Evolutionary conservation across 2,113 vertebrate genomes (phyloP).

Genomic region (Centrocercus urophasianus): DNA sequence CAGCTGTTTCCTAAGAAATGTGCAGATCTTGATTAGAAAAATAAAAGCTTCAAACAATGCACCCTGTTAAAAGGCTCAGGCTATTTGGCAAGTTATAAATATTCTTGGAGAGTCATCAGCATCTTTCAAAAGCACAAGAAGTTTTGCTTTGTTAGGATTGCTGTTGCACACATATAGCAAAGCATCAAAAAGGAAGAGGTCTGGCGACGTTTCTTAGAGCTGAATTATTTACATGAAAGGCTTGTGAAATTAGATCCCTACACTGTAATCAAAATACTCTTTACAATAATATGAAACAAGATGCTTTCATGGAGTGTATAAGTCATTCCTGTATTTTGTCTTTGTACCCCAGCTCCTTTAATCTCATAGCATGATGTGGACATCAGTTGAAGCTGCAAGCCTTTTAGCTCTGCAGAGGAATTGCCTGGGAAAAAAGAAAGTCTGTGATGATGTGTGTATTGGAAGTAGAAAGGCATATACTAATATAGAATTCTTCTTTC

Average conservation of each 20-base stretch:
- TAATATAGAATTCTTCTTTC: background rate
- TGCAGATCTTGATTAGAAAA: background rate
- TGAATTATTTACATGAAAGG: conserved; percentile 66
- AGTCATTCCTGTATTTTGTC: conserved; percentile 43
- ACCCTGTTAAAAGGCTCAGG: background rate
- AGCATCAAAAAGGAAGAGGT: conserved; percentile 45
- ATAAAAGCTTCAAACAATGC: background rate
- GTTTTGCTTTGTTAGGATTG: conserved; percentile 38
- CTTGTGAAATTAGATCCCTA: conserved; percentile 56
- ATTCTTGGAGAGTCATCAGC: background rate
- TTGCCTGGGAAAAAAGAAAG: background rate
- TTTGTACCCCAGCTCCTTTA: conserved; percentile 35
- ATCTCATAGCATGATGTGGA: conserved; percentile 21
- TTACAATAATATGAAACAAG: conserved; percentile 43
- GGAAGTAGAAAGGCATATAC: background rate
- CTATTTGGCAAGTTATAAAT: conserved; percentile 24
- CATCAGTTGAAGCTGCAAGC: background rate
- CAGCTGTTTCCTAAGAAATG: background rate
- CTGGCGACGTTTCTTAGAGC: conserved; percentile 24
- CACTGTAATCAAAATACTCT: conserved; percentile 54
- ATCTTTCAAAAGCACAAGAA: conserved; percentile 7
- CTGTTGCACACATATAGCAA: background rate
- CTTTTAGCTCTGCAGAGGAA: conserved; percentile 46
- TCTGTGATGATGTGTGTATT: background rate
- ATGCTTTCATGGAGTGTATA: background rate